Evolutionary conservation across 2,113 vertebrate species (phyloP), one percentile per base, ranked within the genome.

Genomic region (Riparia riparia): DNA sequence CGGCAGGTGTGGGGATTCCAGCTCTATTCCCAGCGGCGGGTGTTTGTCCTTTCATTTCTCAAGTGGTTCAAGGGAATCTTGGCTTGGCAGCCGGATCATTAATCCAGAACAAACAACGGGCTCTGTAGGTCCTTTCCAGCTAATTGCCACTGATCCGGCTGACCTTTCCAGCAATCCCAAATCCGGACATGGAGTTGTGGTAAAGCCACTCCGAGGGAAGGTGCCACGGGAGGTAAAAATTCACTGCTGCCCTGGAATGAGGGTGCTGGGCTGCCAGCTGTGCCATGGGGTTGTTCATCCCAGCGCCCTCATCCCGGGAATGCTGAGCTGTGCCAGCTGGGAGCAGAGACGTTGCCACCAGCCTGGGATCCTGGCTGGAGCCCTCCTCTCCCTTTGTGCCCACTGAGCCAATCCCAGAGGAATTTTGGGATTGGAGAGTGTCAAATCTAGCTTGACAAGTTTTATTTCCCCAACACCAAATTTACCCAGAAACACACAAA

Each of bases 151-250:
- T 88, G 97, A 97, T 95, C 94, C 42, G 0, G 49, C 86, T 95
- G 97, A 94, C 95, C 95, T 97, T 94, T 72, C 94, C 20, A 37
- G 79, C 93, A 85, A 91, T 95, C 88, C 82, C 65, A 69, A 49
- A 91, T 56, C 93, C 37, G 61, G 90, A 84, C 80, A 89, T 6
- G 0, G 76, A 60, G 34, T n/a, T 54, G 80, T 61, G 47, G 61
- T 77, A 74, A 60, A 92, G 70, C 65, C 82, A 91, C 89, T 71
- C 45, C 0, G 1, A 86, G 69, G 70, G 63, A 88, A 84, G 86
- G 86, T 79, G 31, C 49, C 47, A 17, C 34, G 31, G 58, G 63
- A 87, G 83, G 74, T 22, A 64, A 95, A 79, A 19, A 26, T 56
- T 39, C 4, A 1, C 68, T 68, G 61, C 63, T 51, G 31, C 83